Base-by-base conservation (phyloP, 2,797 vertebrate species). In the Pristis pectinata region DNA sequence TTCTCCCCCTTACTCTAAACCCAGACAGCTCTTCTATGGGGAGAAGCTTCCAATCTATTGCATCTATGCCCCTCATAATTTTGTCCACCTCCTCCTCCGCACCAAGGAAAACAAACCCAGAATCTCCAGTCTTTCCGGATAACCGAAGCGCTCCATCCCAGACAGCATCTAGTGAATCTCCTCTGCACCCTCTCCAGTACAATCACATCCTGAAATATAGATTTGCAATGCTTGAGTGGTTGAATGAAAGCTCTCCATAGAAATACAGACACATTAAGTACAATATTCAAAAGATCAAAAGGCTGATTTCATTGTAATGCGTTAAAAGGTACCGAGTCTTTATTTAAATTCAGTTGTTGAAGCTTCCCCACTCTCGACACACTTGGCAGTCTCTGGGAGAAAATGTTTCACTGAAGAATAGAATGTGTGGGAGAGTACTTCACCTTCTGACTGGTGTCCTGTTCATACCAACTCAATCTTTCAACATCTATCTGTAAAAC, bases 201-300 rank as follows among this genome's bases (percentile, higher is more conserved):
- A 72, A 24, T 72, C 70, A 27, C 27, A 72, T 72, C 70, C 49
- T 4, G 49, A 49, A 49, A 49, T 49, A 49, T 49, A 49, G 49
- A 15, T 4, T 85, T 15, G 15, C 30, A 59, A 13, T 17, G 30
- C 27, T n/a, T 34, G 53, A n/a, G 59, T 59, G 53, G 8, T 41
- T 24, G 87, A 91, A 24, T 91, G 91, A 41, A 37, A 4, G 2
- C 59, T 91, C 87, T 67, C 61, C 19, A 64, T 19, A 64, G 87
- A 64, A 91, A 91, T 61, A 19, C 56, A 22, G 59, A 91, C 56
- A 24, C 24, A 91, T 67, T 64, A 67, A 91, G 59, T 91, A 8
- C 41, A 59, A 37, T 67, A 91, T 91, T 91, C 87, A 67, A 67
- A 91, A 91, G 87, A 67, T 91, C 34, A 67, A 91, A 91, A 67